Evolutionary conservation across 2,797 vertebrate genomes (phyloP), one percentile per base, ranked within the genome.

Genomic region (Myotis pilosus): DNA sequence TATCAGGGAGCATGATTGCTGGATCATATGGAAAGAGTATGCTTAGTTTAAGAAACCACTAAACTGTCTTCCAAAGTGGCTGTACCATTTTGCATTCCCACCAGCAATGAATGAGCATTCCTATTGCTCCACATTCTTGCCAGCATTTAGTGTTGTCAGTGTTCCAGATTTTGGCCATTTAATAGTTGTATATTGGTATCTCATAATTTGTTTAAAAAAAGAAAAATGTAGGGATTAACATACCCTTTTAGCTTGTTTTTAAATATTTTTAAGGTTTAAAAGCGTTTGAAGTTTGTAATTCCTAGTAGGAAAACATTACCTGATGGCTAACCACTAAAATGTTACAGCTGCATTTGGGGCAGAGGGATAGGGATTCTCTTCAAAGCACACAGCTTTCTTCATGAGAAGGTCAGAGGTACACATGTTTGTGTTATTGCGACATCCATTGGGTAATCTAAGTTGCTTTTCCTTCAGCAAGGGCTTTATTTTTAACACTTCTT

Each of bases 401-500:
- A 91, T 84, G 92, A 97, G 95, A 97, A 84, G 96, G 97, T 98
- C 94, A 97, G 97, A 98, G 97, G 97, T 98, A 98, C 97, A 97
- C 96, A 97, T 97, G 97, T 98, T 98, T 97, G 81, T 97, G 97
- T 98, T 98, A 98, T 98, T 98, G 98, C 97, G 95, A 98, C 94
- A 94, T 97, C 97, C 97, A 92, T 92, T 97, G 95, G 97, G 95
- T 97, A 97, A 98, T 97, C 79, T 92, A 92, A 87, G 97, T 94
- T 97, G 90, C 80, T 90, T 97, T 95, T 96, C 86, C 88, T 94
- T 97, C 94, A 96, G 89, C 82, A 96, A 95, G 47, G 91, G 95
- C 96, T 97, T 96, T 96, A 95, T 94, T 96, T 96, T 94, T 94
- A 47, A 47, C 47, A 47, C 1, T 47, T 47, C 47, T 47, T 47